A percentile compares a stretch with the other conserved stretches of the same genome.
These are phyloP conservation scores for Rhagonycha lutea DNA, from an alignment of 2,888 invertebrate species.

Conservation along the genomic window DNA sequence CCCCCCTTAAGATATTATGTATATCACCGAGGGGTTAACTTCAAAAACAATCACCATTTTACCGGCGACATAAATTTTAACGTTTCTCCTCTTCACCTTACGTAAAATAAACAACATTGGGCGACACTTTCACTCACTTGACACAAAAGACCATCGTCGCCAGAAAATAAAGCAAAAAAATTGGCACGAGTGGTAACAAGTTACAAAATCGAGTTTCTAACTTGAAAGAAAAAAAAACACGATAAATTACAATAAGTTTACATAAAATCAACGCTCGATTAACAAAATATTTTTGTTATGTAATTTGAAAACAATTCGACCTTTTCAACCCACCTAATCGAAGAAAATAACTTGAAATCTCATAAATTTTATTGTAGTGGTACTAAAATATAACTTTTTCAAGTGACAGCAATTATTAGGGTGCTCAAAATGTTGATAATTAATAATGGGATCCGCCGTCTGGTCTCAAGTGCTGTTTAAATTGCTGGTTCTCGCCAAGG, in stretches of 20 bases:
- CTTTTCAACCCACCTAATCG: neutral
- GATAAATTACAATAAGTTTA: neutral
- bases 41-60: neutral
- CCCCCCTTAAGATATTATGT: neutral
- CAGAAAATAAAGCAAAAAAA: neutral
- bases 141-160: neutral
- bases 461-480: neutral
- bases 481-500: too few species aligned
- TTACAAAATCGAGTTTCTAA: neutral
- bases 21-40: neutral
- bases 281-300: neutral
- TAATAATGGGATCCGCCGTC: neutral
- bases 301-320: neutral
- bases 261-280: neutral
- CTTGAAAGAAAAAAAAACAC: neutral
- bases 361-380: neutral
- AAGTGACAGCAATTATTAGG: neutral
- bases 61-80: neutral
- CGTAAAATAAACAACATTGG: neutral
- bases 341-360: neutral
- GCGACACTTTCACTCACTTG: neutral
- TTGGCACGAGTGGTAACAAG: neutral
- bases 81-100: neutral
- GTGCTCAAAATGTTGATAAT: neutral
- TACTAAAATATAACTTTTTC: neutral